Conservation (phyloP, 2,888 invertebrate genomes). For the Sycophila texana region DNA sequence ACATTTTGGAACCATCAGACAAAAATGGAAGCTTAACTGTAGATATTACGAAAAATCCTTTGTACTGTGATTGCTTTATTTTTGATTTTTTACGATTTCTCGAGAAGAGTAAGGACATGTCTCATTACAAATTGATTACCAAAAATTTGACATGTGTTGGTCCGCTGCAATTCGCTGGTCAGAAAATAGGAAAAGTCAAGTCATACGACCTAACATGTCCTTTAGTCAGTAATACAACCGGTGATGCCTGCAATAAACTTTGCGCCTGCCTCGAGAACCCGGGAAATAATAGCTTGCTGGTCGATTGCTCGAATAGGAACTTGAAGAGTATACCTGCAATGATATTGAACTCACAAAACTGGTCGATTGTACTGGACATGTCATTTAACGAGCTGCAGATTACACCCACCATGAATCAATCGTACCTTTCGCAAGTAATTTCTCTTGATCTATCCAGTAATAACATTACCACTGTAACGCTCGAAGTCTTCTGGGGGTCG, state of each 20-base stretch:
- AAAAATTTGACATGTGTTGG: constrained; percentile 73
- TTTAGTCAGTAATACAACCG: constrained; percentile 63
- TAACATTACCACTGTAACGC: constrained; percentile 59
- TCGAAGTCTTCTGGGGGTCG: neutral
- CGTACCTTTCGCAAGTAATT: constrained; percentile 77
- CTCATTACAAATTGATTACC: too few species aligned
- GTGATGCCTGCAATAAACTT: constrained; percentile 45
- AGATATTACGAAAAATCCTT: neutral
- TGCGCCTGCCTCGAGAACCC: constrained; percentile 78
- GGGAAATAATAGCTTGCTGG: constrained; percentile 74
- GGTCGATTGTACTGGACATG: constrained; percentile 74
- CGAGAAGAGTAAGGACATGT: constrained; percentile 70
- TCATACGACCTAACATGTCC: constrained; percentile 77
- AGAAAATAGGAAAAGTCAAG: constrained; percentile 65
- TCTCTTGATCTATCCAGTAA: constrained; percentile 77
- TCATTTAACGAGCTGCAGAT: constrained; percentile 74
- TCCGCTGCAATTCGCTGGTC: constrained; percentile 68
- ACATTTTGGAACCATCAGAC: neutral
- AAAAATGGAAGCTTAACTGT: neutral
- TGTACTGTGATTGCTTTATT: constrained; percentile 76
- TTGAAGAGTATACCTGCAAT: constrained; percentile 75
- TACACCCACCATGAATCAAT: constrained; percentile 68
- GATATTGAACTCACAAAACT: constrained; percentile 60
- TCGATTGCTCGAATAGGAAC: constrained; percentile 78
- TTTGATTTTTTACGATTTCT: constrained; percentile 78